Evolutionary conservation across 2,113 vertebrate genomes (phyloP).

Genomic region (Psammodynastes pulverulentus): DNA sequence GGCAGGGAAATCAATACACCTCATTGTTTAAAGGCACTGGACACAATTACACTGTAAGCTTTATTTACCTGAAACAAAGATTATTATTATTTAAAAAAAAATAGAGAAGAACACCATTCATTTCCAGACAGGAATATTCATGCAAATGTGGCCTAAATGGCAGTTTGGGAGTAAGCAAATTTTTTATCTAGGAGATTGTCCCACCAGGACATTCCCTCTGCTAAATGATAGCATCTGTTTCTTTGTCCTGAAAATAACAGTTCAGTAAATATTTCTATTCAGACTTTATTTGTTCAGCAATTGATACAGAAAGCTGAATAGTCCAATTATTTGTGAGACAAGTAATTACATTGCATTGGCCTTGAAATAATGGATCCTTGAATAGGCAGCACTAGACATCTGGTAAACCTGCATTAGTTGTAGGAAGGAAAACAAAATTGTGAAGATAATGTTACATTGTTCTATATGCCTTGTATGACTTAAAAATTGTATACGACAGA

Average conservation of each 20-base stretch:
- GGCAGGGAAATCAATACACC: slow-evolving; percentile 1
- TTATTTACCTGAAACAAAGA: slow-evolving; percentile 34
- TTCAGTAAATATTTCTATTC: slow-evolving; percentile 44
- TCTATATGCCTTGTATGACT: background rate
- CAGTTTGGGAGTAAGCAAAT: slow-evolving; percentile 32
- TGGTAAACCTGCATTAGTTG: background rate
- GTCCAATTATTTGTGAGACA: slow-evolving; percentile 14
- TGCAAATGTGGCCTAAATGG: slow-evolving; percentile 19
- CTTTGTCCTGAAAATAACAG: slow-evolving; percentile 36
- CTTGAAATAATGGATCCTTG: slow-evolving; percentile 42
- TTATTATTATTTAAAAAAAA: background rate
- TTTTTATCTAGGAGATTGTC: slow-evolving; percentile 24
- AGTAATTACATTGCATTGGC: slow-evolving; percentile 30
- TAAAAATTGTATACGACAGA: background rate
- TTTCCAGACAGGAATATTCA: slow-evolving; percentile 1
- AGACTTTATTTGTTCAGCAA: slow-evolving; percentile 17
- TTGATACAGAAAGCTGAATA: background rate
- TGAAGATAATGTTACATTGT: background rate
- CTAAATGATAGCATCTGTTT: slow-evolving; percentile 36
- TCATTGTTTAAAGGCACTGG: background rate
- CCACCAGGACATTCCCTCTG: slow-evolving; percentile 23
- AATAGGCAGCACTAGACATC: slow-evolving; percentile 23
- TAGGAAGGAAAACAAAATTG: background rate
- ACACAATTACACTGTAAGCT: background rate
- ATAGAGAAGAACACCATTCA: background rate